Conservation (phyloP, 53 echinoderm and acorn worm species). For the Astropecten irregularis region DNA sequence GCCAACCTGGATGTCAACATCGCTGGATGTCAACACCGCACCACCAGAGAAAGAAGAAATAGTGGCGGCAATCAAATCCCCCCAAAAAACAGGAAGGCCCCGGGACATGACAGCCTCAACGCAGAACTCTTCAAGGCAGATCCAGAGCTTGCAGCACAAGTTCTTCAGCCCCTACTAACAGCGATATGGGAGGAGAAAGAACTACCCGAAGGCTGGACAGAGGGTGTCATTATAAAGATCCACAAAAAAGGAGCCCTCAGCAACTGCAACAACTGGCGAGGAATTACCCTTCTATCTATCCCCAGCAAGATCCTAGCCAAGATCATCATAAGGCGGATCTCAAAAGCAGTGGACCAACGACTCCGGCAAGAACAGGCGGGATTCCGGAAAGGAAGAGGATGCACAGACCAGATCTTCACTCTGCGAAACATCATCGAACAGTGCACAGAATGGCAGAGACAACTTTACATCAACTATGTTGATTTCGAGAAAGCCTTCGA, state of each 20-base stretch:
- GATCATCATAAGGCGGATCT: background rate
- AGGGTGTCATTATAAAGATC: constrained; percentile 1
- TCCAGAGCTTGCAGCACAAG: constrained; percentile 25
- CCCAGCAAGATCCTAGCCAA: constrained; percentile 36
- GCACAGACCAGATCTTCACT: constrained; percentile 37
- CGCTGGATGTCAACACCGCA: too few relatives aligned
- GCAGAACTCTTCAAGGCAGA: constrained; percentile 51
- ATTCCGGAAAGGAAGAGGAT: constrained; percentile 28
- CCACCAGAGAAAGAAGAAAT: too few relatives aligned
- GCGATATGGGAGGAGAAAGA: constrained; percentile 34
- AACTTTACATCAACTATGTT: constrained; percentile 29
- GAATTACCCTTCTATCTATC: constrained; percentile 30
- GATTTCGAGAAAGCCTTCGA: constrained; percentile 59
- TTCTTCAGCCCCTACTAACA: constrained; percentile 10
- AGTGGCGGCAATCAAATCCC: too few relatives aligned
- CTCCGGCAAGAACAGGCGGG: constrained; percentile 46
- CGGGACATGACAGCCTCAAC: constrained; percentile 59
- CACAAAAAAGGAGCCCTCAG: constrained; percentile 26
- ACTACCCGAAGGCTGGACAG: constrained; percentile 25
- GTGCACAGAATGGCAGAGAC: constrained; percentile 27
- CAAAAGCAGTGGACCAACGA: background rate
- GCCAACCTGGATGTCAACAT: too few relatives aligned
- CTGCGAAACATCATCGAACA: constrained; percentile 17
- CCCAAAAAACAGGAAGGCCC: constrained; percentile 60
- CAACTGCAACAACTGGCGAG: constrained; percentile 56